Percentiles rank a stretch among this genome's conserved stretches.
phyloP scores from a whole-genome alignment of 2,113 vertebrate genomes.

The Macrotis lagotis region DNA sequence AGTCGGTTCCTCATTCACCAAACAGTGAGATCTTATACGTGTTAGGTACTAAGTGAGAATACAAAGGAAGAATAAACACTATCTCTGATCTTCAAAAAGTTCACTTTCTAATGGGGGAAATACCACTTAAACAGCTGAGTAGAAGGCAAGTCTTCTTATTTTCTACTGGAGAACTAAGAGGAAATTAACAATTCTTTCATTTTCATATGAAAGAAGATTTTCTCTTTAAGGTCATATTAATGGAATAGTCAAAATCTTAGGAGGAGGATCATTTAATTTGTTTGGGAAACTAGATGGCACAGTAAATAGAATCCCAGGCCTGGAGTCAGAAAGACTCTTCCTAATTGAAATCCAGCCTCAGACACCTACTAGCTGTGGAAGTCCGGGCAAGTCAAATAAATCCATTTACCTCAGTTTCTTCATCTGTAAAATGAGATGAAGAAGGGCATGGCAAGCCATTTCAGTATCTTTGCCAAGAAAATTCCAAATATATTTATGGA shows the following conservation, averaged over 20 bases:
- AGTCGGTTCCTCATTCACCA: neutral
- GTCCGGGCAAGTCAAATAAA: too few species aligned
- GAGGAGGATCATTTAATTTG: neutral
- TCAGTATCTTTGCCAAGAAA: neutral
- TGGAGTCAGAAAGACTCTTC: neutral
- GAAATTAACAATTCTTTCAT: neutral
- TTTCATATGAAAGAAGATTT: neutral
- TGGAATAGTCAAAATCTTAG: neutral
- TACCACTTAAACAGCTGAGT: neutral
- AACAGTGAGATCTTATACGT: neutral
- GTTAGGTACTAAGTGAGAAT: neutral
- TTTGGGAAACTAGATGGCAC: neutral
- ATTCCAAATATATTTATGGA: too few species aligned
- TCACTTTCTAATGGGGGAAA: neutral
- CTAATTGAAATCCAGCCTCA: neutral
- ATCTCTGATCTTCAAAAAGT: neutral
- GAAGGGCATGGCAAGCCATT: neutral
- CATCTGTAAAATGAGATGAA: too few species aligned
- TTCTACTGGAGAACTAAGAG: neutral
- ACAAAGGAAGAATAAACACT: neutral
- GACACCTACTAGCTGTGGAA: neutral
- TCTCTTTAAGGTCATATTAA: neutral
- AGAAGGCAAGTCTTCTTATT: neutral
- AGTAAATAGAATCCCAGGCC: too few species aligned
- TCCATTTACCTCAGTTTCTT: neutral